Base-by-base conservation (phyloP, 2,888 invertebrate species). In the Dasysyrphus albostriatus region DNA sequence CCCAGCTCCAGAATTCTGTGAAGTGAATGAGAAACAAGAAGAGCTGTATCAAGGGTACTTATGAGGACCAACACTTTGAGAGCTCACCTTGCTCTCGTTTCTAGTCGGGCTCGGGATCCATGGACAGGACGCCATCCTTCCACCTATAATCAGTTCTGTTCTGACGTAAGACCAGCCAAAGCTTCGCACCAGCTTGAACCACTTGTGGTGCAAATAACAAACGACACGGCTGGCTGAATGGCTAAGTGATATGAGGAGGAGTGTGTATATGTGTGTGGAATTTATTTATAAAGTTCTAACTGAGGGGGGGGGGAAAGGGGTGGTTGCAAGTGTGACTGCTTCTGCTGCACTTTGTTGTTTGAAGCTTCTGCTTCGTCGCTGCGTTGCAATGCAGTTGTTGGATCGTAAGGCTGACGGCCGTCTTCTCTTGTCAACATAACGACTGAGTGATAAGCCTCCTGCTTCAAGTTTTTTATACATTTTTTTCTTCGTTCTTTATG, bases 301-400 rank as follows among this genome's bases (percentile, higher is more conserved):
- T 44, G 44, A 3, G 9, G 7, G 1, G 39, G 7, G n/a, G 34
- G 34, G 8, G 24, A 24, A 24, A 24, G n/a, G 34, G 34, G 8
- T 1, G 59, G 54, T 32, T 29, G 44, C 0, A 32, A 56, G 7
- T 39, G 49, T 39, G 37, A 49, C 12, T 19, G 63, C 37, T 61
- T 32, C 32, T 59, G 44, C 75, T 70, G 76, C 63, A 75, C 63
- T 63, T 63, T 65, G 72, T 56, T 61, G 51, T 72, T 32, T 29
- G 16, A 12, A 42, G 58, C 72, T 77, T 81, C 85, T 77, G 77
- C 81, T 77, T 73, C 77, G 85, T 77, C 73, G 81, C 80, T 80
- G 72, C 84, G 84, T 81, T 84, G 84, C 84, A 81, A 81, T 84
- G 76, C 81, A 80, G 83, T 79, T 81, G 65, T 84, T 76, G 42